Percentiles rank a stretch among this genome's conserved stretches.
Evolutionary conservation across 2,797 vertebrate genomes (phyloP).

Genomic region (Scomberomorus guttatus): DNA sequence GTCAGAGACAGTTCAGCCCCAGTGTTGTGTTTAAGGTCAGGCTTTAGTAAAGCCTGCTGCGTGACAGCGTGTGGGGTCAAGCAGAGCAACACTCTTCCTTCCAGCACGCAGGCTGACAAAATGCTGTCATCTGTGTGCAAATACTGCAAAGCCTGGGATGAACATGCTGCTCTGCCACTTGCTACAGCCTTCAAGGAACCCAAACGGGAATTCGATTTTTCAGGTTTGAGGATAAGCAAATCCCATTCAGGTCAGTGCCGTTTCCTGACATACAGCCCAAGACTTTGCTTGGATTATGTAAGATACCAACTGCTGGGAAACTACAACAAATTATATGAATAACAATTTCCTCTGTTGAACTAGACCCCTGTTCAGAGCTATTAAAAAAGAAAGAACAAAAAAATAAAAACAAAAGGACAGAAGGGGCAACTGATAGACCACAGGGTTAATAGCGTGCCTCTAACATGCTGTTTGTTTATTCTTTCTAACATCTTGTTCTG

Average conservation of each 20-base stretch:
- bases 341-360: background rate
- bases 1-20: slow-evolving; percentile 19
- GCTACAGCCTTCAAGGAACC: slow-evolving; percentile 18
- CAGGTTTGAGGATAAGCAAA: slow-evolving; percentile 35
- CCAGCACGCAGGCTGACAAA: slow-evolving; percentile 35
- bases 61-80: slow-evolving; percentile 37
- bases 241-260: slow-evolving; percentile 15
- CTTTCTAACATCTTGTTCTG: slow-evolving; percentile 21
- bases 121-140: slow-evolving; percentile 28
- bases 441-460: background rate
- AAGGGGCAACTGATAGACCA: background rate
- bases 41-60: slow-evolving; percentile 23
- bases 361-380: background rate
- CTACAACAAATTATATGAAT: slow-evolving; percentile 18
- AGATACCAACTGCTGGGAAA: slow-evolving; percentile 2
- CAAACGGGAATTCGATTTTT: slow-evolving; percentile 34
- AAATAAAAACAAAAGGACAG: too few relatives aligned
- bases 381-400: background rate
- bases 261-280: background rate
- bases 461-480: slow-evolving; percentile 13
- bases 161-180: slow-evolving; percentile 15
- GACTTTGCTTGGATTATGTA: slow-evolving; percentile 12
- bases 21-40: slow-evolving; percentile 20
- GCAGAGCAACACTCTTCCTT: slow-evolving; percentile 4
- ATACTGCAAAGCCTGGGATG: slow-evolving; percentile 46